Evolutionary conservation across 1,140 invertebrate species (phyloP), one percentile per base, ranked within the genome.

Genomic region (Samia ricini): DNA sequence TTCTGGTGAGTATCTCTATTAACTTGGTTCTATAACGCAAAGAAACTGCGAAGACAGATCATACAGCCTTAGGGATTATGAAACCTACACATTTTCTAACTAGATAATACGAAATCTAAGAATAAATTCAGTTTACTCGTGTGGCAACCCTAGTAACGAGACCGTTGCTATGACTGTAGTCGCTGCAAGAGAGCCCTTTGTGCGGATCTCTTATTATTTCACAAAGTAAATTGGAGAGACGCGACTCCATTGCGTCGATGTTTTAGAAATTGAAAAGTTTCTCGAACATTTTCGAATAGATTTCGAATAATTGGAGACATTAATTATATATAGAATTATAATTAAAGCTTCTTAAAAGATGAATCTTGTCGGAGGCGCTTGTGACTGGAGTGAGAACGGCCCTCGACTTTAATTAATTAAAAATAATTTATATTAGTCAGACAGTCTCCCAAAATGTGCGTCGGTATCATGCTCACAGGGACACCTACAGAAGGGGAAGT

Each of bases 171-270:
- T 55, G 52, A 19, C 10, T 55, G 22, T 24, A 55, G 50, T 26
- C 50, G 50, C 52, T 24, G 22, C 21, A 55, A 24, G 52, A 24
- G 52, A 55, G 21, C 52, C 21, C 52, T 55, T 55, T 55, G 52
- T 55, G 22, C 52, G 52, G 52, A 55, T 24, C 52, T 55, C 52
- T 24, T 55, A 55, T 55, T 55, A 55, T 55, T 24, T 55, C 52
- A 24, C 52, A 22, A 24, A 23, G 21, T 12, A 55, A 55, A 55
- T 24, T 55, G 22, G 52, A 55, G 52, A 55, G 33, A 15, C 21
- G 24, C 52, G 52, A 24, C 22, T 55, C 24, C 24, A 24, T 55
- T 55, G 12, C 19, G 22, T 21, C 10, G 52, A 22, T 24, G 15
- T 24, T 55, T 55, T 55, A n/a, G 12, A 24, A 55, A n/a, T 12